Base-by-base conservation (phyloP, 2,888 invertebrate genomes). In the Globia sparganii region DNA sequence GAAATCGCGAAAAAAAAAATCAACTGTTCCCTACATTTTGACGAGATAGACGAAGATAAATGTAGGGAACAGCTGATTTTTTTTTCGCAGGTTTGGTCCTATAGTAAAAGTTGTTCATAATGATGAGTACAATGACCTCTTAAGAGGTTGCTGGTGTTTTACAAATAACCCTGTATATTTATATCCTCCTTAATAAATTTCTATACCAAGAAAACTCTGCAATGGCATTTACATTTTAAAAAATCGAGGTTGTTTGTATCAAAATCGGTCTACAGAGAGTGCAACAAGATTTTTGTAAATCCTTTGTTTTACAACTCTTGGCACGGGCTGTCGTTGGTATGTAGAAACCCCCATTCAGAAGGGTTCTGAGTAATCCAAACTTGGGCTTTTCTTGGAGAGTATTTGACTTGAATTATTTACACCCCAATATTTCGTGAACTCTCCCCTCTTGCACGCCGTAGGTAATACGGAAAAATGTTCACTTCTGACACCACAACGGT, bases 351-450 rank as follows among this genome's bases (percentile, higher is more conserved):
- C 40, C 72, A 69, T 34, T 13, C 74, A 49, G 25, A 53, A 53
- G 49, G 58, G 81, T 43, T 58, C 37, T 49, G 25, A n/a, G 34
- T 75, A 72, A 76, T 46, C 40, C 53, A 49, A 77, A 72, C 59
- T 43, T 28, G 67, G 46, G 34, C 11, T 37, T 72, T 73, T 46
- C 73, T 74, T 65, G 56, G 15, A 43, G 53, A 5, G 66, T 56
- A 34, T 59, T 77, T 81, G 68, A 46, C 67, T 77, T 85, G 82
- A 85, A 83, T 83, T 68, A 73, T 85, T 83, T 68, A 85, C 77
- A 73, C 73, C 82, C 83, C 68, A 53, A 61, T 58, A 64, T 40
- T 53, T 84, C 59, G 59, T 6, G 15, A 40, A 72, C 49, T 76
- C 76, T 65, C 76, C 82, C 82, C 85, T 76, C 71, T 58, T 66